These are phyloP conservation scores for Potamilus streckersoni DNA, from an alignment of 1,140 invertebrate genomes.

Conservation along the genomic window DNA sequence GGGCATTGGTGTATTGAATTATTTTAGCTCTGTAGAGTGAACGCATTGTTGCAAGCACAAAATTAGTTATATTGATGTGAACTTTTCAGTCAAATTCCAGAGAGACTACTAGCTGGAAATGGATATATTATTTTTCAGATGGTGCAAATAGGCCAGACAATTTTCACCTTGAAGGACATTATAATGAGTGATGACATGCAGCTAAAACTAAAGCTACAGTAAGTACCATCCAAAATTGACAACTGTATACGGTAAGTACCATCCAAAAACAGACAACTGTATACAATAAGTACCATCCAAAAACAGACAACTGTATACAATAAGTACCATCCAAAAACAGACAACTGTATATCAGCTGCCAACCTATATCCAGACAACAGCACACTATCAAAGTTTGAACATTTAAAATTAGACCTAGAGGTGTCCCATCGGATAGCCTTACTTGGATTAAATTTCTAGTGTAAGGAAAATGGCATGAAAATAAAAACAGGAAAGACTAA, in stretches of 20 bases:
- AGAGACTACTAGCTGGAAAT: not conserved
- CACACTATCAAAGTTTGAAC: too few species aligned
- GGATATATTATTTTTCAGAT: constrained; percentile 56
- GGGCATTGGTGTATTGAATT: too few species aligned
- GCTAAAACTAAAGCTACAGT: constrained; percentile 51
- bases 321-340: constrained; percentile 36
- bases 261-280: not conserved
- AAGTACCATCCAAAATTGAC: constrained; percentile 28
- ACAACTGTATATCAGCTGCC: too few species aligned
- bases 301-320: constrained; percentile 26
- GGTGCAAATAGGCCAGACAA: constrained; percentile 63
- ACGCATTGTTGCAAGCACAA: too few species aligned
- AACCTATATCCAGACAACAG: too few species aligned
- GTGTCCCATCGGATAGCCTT: too few species aligned
- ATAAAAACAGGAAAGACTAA: too few species aligned
- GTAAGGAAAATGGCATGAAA: too few species aligned
- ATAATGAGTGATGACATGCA: constrained; percentile 49
- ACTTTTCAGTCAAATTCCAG: not conserved
- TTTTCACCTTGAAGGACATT: constrained; percentile 65
- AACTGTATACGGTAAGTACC: constrained; percentile 48
- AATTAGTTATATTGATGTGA: too few species aligned
- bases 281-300: constrained; percentile 49
- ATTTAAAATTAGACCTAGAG: too few species aligned
- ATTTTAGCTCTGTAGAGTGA: too few species aligned
- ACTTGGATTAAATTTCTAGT: too few species aligned